Base-by-base conservation (phyloP, 2,113 vertebrate species). In the Donacobius atricapilla region DNA sequence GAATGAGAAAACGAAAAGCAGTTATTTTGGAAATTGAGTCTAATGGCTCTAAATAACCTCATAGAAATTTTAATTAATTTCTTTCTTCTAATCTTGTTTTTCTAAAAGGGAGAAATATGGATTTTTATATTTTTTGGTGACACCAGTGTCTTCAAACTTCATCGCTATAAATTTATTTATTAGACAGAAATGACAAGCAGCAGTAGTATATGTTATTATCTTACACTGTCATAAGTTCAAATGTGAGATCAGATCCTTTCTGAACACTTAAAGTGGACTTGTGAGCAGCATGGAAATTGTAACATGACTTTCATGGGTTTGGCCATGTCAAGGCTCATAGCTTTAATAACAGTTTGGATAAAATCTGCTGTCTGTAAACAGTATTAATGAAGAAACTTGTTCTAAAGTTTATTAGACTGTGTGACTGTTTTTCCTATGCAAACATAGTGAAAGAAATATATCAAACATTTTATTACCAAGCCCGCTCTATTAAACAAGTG, bases 1-100 rank as follows among this genome's bases (percentile, higher is more conserved):
- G 19, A 68, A 73, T 70, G 81, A 75, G 72, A 89, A 96, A 96
- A 93, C 56, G 35, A 92, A 93, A 94, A 90, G 6, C 53, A 51
- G 53, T 78, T 91, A 60, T 89, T 88, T 68, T 75, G 39, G 45
- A 94, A 93, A 72, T 44, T 56, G 60, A 87, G 30, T 50, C 61
- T 75, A 70, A 44, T 69, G 35, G 35, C 39, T 96, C 28, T 45
- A 73, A 93, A 83, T n/a, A 91, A 57, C n/a, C 35, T 61, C 35
- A 73, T 1, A 40, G n/a, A 81, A 89, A 58, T 72, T 61, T n/a
- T 66, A 93, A 88, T 58, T 2, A 75, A 35, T 7, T 47, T 30
- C 45, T 72, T 87, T 63, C 77, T 72, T 57, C 6, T 64, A 65
- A 86, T 61, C 0, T 33, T 16, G 2, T 12, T 39, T 78, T 89